Percentiles rank a stretch among this genome's conserved stretches.
phyloP scores from a whole-genome alignment of 1,140 invertebrate genomes.

The Euura saliciscinereae region DNA sequence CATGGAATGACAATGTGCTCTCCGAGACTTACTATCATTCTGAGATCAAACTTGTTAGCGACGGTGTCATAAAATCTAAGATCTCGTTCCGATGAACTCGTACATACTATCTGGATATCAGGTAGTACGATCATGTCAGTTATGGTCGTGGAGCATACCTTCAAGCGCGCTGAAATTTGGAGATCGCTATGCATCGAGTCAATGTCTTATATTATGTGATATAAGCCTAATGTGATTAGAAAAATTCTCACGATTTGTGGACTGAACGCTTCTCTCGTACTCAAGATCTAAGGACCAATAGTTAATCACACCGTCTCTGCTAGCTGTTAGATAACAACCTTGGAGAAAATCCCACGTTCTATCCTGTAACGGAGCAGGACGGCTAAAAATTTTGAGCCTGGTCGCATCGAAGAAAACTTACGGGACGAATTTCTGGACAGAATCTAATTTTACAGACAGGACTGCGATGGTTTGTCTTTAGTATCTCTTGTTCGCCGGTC shows the following conservation, averaged over 20 bases:
- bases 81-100: constrained; percentile 71
- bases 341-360: constrained; percentile 60
- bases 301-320: constrained; percentile 71
- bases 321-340: constrained; percentile 70
- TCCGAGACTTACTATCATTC: constrained; percentile 51
- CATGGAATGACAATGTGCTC: not conserved
- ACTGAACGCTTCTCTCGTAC: constrained; percentile 63
- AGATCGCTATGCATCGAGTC: constrained; percentile 12
- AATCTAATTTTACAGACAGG: constrained; percentile 66
- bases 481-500: constrained; percentile 59
- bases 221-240: not conserved
- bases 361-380: constrained; percentile 45
- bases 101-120: constrained; percentile 72
- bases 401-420: constrained; percentile 27
- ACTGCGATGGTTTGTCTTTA: constrained; percentile 67
- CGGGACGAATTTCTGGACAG: constrained; percentile 62
- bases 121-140: constrained; percentile 70
- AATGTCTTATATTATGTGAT: not conserved
- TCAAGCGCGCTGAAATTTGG: constrained; percentile 50
- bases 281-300: constrained; percentile 73
- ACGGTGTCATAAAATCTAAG: constrained; percentile 75
- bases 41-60: constrained; percentile 70
- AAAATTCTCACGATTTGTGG: constrained; percentile 62
- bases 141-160: constrained; percentile 67
- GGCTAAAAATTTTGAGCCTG: not conserved